phyloP scores from a whole-genome alignment of 2,888 invertebrate genomes.

The Pasiphila rectangulata region DNA sequence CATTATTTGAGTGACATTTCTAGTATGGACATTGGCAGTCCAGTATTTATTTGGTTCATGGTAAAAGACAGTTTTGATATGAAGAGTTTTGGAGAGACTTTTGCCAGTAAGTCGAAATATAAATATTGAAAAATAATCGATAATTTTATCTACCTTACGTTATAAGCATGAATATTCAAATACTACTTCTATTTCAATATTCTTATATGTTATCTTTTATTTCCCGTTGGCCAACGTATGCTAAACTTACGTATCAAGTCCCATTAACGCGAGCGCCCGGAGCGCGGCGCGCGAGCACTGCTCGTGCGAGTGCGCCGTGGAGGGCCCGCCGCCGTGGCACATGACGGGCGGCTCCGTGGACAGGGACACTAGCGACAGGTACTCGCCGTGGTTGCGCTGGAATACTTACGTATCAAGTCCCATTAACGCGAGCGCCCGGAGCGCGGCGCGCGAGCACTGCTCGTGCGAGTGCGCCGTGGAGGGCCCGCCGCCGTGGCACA shows the following conservation, averaged over 20 bases:
- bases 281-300: slow-evolving; percentile 81
- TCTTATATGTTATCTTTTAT: too few species aligned
- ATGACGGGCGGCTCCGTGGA: slow-evolving; percentile 96
- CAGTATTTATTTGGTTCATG: too few species aligned
- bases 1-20: not conserved
- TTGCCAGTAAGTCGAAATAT: too few species aligned
- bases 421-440: slow-evolving; percentile 90
- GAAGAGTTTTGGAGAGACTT: too few species aligned
- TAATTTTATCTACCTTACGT: too few species aligned
- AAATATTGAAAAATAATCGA: too few species aligned
- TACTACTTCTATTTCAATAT: too few species aligned
- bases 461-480: slow-evolving; percentile 85
- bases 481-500: slow-evolving; percentile 96
- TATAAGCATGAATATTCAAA: too few species aligned
- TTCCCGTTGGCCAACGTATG: too few species aligned
- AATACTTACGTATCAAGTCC: slow-evolving; percentile 88
- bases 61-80: too few species aligned
- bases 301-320: slow-evolving; percentile 84
- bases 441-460: slow-evolving; percentile 76
- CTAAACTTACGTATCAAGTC: slow-evolving; percentile 86
- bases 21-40: too few species aligned
- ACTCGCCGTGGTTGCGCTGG: slow-evolving; percentile 94
- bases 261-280: slow-evolving; percentile 90
- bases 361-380: slow-evolving; percentile 93
- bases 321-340: slow-evolving; percentile 96